A percentile compares a stretch with the other conserved stretches of the same genome.
Conservation (phyloP, 2,797 vertebrate species). For the Pogonophryne albipinna region DNA sequence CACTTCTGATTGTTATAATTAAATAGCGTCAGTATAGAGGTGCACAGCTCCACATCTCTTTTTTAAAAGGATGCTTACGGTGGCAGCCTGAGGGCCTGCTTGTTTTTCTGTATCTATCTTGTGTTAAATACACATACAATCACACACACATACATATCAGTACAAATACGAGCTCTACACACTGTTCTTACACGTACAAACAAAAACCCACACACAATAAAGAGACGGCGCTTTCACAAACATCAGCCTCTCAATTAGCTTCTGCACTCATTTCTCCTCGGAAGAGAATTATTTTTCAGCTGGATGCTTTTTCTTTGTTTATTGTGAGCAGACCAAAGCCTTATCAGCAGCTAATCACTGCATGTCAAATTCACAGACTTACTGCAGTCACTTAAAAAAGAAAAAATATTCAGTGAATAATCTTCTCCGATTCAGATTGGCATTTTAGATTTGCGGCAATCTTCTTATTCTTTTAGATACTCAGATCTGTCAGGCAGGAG, state of each 20-base stretch:
- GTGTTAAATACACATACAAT: slow-evolving; percentile 62
- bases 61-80: slow-evolving; percentile 81
- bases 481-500: slow-evolving; percentile 68
- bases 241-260: slow-evolving; percentile 83
- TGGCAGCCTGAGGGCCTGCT: slow-evolving; percentile 74
- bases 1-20: slow-evolving; percentile 81
- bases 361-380: slow-evolving; percentile 75
- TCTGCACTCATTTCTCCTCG: slow-evolving; percentile 73
- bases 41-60: slow-evolving; percentile 67
- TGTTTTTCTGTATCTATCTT: slow-evolving; percentile 65
- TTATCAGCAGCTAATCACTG: slow-evolving; percentile 81
- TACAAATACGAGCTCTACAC: slow-evolving; percentile 50
- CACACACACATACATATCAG: slow-evolving; percentile 16
- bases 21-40: slow-evolving; percentile 78
- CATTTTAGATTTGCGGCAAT: slow-evolving; percentile 77
- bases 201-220: slow-evolving; percentile 65
- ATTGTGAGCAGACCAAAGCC: slow-evolving; percentile 71
- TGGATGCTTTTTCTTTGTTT: slow-evolving; percentile 79
- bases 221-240: slow-evolving; percentile 66
- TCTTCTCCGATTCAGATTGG: slow-evolving; percentile 72
- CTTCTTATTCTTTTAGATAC: slow-evolving; percentile 67
- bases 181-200: slow-evolving; percentile 50
- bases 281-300: slow-evolving; percentile 76
- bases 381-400: slow-evolving; percentile 58
- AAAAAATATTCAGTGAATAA: slow-evolving; percentile 59